Conservation (phyloP, 2,797 vertebrate genomes). For the Esox lucius region DNA sequence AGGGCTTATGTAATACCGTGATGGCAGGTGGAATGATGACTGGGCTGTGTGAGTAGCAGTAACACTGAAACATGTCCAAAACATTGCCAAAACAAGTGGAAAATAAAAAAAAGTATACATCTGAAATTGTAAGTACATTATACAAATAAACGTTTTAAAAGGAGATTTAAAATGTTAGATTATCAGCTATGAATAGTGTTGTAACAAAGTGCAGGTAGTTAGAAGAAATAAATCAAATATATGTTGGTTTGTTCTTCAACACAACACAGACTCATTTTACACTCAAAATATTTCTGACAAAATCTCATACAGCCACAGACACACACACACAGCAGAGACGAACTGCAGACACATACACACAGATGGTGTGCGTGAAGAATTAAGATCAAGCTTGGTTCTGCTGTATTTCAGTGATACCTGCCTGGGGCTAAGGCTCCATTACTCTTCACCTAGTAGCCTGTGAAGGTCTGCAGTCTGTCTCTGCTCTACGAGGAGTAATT, state of each 20-base stretch:
- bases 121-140: not conserved
- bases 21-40: too few relatives aligned
- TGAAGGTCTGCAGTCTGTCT: conserved; percentile 25
- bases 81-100: not conserved
- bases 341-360: not conserved
- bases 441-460: conserved; percentile 38
- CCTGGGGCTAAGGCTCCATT: conserved; percentile 27
- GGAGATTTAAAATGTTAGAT: too few relatives aligned
- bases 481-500: conserved; percentile 40
- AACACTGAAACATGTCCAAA: conserved; percentile 17
- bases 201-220: too few relatives aligned
- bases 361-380: conserved; percentile 42
- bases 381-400: conserved; percentile 21
- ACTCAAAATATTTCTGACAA: not conserved
- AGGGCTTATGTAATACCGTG: conserved; percentile 34
- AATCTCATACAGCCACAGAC: not conserved
- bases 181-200: too few relatives aligned
- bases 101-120: not conserved
- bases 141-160: too few relatives aligned
- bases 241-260: too few relatives aligned
- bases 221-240: too few relatives aligned
- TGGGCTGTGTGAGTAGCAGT: conserved; percentile 41
- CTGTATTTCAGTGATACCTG: conserved; percentile 23
- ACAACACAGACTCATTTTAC: not conserved
- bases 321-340: not conserved